Base-by-base conservation (phyloP, 2,113 vertebrate species). In the Rhagologus leucostigma region DNA sequence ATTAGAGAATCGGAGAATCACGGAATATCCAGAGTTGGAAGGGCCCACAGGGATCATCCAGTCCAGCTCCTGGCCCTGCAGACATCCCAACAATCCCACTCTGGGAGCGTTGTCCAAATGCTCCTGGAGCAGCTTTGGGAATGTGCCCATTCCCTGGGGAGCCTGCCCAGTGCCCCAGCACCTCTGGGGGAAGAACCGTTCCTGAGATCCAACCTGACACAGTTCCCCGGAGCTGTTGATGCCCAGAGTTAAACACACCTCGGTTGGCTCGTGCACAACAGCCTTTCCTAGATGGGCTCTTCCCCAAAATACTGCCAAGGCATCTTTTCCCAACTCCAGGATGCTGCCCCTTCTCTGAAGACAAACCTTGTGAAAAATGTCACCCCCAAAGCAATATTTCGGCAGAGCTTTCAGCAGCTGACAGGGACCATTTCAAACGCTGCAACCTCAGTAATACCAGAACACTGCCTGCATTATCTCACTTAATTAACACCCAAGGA, bases 81-180 rank as follows among this genome's bases (percentile, higher is more conserved):
- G 14, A 53, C n/a, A 55, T 2, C 24, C 24, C 75, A 32, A 39
- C 13, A 63, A 47, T 32, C 49, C 30, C 75, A n/a, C n/a, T 23
- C 49, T 63, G n/a, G 7, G 33, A 52, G 19, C 0, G 0, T 0
- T 47, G 16, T 32, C 71, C 71, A 76, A 27, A 13, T 2, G 0
- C 35, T 67, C 26, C 32, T 16, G 21, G 52, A 68, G 71, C 20
- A 50, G 35, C 35, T 9, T 53, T 11, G n/a, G 73, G 64, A 4
- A 12, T 8, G 56, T 55, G 30, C 4, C 23, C 74, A 3, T 55
- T 46, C 20, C 35, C 35, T 63, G 75, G 24, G 33, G 42, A 49
- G 60, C 19, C 24, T 84, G 57, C 0, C 2, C 59, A 87, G 63
- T 13, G 37, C 33, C 27, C 21, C 39, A 52, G 1, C 64, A 87